Percentiles rank a stretch among this genome's conserved stretches.
Evolutionary conservation across 2,888 invertebrate genomes (phyloP).

Genomic region (Ectobius pallidus): DNA sequence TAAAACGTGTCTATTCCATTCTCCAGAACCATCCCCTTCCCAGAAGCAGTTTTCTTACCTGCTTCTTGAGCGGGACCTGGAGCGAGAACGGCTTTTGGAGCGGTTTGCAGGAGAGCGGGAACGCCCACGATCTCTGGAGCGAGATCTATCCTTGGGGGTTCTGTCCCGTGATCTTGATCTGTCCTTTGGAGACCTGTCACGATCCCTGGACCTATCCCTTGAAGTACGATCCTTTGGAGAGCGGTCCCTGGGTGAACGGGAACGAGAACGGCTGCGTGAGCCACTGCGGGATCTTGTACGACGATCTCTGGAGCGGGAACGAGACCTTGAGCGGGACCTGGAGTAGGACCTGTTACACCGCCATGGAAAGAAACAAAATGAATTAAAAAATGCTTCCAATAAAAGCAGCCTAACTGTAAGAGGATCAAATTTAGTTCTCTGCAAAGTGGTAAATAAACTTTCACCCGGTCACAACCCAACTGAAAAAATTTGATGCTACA

Average conservation of each 20-base stretch:
- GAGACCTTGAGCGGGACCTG: conserved; percentile 54
- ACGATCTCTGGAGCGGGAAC: conserved; percentile 52
- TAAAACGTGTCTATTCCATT: too few species aligned
- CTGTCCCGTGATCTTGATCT: conserved; percentile 16
- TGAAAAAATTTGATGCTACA: not conserved
- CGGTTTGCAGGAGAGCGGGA: conserved; percentile 47
- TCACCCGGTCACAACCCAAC: not conserved
- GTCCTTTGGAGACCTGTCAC: conserved; percentile 14
- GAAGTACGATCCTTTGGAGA: conserved; percentile 32
- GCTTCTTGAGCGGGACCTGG: conserved; percentile 32
- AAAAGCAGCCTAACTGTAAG: conserved; percentile 7
- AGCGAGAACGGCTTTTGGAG: conserved; percentile 33
- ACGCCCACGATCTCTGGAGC: conserved; percentile 37
- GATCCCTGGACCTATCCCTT: conserved; percentile 23
- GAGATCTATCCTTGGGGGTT: conserved; percentile 30
- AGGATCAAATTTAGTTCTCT: not conserved
- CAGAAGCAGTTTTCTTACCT: too few species aligned
- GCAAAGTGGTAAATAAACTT: not conserved
- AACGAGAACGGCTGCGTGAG: conserved; percentile 45
- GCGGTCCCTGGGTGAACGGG: conserved; percentile 39
- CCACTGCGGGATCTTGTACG: conserved; percentile 51
- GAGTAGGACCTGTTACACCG: conserved; percentile 44
- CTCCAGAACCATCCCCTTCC: too few species aligned
- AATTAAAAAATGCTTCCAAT: too few species aligned
- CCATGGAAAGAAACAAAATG: not conserved